Evolutionary conservation across 2,113 vertebrate genomes (phyloP), one percentile per base, ranked within the genome.

Genomic region (Tachysurus vachellii): DNA sequence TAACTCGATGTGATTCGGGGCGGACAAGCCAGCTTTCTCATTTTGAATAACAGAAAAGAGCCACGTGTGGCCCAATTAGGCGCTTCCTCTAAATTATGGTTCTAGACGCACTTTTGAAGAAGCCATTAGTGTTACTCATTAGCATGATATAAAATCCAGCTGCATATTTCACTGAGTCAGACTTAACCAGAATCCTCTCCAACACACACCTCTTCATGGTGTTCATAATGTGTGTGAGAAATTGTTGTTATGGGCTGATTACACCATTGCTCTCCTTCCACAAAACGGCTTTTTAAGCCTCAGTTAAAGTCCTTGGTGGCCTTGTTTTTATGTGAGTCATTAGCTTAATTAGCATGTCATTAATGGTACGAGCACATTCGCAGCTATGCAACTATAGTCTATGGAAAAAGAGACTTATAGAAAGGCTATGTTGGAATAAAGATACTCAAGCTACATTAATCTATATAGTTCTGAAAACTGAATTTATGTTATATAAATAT

Each of bases 131-230:
- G 68, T 47, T 17, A 36, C 10, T 31, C 36, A 56, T 53, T 56
- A 56, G 28, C 82, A 71, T 56, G 36, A 42, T 71, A 84, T 36
- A 57, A 84, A 71, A 84, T 85, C 71, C 83, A 76, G 83, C 83
- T 85, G 79, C 9, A 12, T 12, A 80, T 81, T 81, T 80, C 77
- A 80, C 19, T 71, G n/a, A 84, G 21, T 42, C 36, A 47, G 70
- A n/a, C 56, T 47, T 28, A 47, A 57, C 54, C 54, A 28, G 54
- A 3, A 28, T 75, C 8, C 47, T 59, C 14, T 61, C 14, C 36
- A 57, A 31, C 5, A 28, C 83, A 61, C 57, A 82, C 23, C 47
- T 70, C 62, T 36, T 83, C 26, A 54, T 54, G 44, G 31, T 68
- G 23, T 54, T 54, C 47, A 8, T 19, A 19, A 21, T 53, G 82